Base-by-base conservation (phyloP, 2,888 invertebrate genomes). In the Drosophila quasianomalipes region DNA sequence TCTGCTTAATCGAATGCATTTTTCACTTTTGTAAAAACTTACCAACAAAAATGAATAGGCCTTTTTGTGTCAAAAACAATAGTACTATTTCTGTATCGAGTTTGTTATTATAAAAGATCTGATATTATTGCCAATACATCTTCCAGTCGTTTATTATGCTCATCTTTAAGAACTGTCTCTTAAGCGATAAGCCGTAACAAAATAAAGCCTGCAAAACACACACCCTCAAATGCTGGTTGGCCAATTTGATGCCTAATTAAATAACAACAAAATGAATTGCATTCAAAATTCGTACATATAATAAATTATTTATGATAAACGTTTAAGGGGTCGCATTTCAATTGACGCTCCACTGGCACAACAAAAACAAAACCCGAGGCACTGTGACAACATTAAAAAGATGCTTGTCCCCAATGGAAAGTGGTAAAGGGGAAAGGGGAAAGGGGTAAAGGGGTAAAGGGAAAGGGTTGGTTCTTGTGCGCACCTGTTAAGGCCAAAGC, bases 281-380 rank as follows among this genome's bases (percentile, higher is more conserved):
- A 59, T 65, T 66, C 30, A 47, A 70, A 74, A 74, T 55, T 54
- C 58, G 68, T 73, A 75, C 82, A 76, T 70, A 73, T 76, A 75
- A 82, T 89, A 80, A 81, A 89, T 88, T 74, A 89, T 89, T 89
- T 81, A 89, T 89, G 75, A 75, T 82, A 90, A 89, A 80, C 80
- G 83, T 76, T 89, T 82, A 79, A 72, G 66, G 74, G 58, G 55
- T 52, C 61, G 72, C 81, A 79, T 81, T 85, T 85, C 81, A 81
- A 81, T 85, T 77, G 84, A 64, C 65, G 70, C 79, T 35, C 39
- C 47, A 49, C 30, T 51, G 31, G 37, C 47, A 39, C 57, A 39
- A 39, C 51, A 62, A 53, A 35, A 70, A 37, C 53, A 59, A 55
- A 19, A 55, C 60, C 49, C 16, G 16, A n/a, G 41, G 79, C 54